These are phyloP conservation scores for Muscicapa adusta DNA, from an alignment of 2,113 vertebrate genomes.

Conservation along the genomic window DNA sequence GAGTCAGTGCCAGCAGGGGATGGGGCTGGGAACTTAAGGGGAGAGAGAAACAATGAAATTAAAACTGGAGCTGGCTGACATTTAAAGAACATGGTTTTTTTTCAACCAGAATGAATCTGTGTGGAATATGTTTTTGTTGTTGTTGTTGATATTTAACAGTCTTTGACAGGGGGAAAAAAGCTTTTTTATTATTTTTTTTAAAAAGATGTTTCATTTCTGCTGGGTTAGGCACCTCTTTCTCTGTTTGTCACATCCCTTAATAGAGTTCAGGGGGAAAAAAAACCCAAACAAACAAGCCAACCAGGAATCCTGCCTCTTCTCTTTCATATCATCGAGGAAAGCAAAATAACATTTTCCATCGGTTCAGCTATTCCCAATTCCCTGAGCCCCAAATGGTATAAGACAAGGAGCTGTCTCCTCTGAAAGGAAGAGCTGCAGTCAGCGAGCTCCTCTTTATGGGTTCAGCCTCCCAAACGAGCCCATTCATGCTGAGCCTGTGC, in stretches of 20 bases:
- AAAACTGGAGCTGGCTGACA: conserved; percentile 57
- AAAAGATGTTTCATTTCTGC: not conserved
- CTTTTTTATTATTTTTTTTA: not conserved
- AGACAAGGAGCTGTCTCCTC: not conserved
- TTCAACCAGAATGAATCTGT: not conserved
- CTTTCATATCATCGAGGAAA: not conserved
- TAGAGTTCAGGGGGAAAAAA: not conserved
- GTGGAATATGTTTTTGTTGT: not conserved
- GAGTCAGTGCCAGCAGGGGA: conserved; percentile 52
- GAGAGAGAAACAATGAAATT: conserved; percentile 34
- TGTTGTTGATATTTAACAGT: conserved; percentile 26
- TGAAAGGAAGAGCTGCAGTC: not conserved
- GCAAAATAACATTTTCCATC: not conserved
- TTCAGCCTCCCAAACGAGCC: not conserved
- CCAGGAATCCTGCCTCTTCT: not conserved
- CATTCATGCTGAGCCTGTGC: not conserved
- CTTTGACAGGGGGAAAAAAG: not conserved
- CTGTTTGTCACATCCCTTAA: not conserved
- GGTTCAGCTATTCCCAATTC: not conserved
- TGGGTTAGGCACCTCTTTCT: not conserved
- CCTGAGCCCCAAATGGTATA: not conserved
- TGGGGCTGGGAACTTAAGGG: conserved; percentile 38
- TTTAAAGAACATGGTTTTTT: not conserved
- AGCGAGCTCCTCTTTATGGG: not conserved
- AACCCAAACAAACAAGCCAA: not conserved